These are phyloP conservation scores for Melipona quadrifasciata DNA, from an alignment of 1,140 invertebrate genomes.

Conservation along the genomic window DNA sequence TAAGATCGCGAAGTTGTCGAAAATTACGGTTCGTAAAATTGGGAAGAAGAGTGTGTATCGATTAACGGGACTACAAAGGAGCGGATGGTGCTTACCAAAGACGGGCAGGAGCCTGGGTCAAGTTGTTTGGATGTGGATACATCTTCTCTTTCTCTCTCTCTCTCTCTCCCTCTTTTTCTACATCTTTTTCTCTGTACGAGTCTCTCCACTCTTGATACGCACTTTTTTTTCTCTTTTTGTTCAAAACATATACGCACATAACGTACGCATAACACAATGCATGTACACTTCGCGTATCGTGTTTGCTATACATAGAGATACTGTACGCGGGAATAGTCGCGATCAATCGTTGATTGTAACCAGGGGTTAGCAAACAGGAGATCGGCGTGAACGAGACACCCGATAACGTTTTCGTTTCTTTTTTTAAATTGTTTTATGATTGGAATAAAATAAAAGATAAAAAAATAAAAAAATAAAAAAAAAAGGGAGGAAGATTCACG, in stretches of 20 bases:
- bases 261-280: conserved; percentile 6
- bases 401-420: not conserved
- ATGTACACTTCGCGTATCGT: conserved; percentile 17
- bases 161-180: conserved; percentile 66
- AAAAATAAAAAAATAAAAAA: not conserved
- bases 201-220: conserved; percentile 63
- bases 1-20: conserved; percentile 37
- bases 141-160: conserved; percentile 78
- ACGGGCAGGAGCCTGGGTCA: conserved; percentile 81
- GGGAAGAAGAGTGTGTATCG: conserved; percentile 76
- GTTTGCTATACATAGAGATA: conserved; percentile 33
- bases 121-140: conserved; percentile 82
- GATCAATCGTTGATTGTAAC: not conserved
- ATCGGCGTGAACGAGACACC: not conserved
- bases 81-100: conserved; percentile 82
- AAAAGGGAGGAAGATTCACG: not conserved
- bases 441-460: not conserved
- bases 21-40: conserved; percentile 72
- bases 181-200: conserved; percentile 67
- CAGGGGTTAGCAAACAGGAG: not conserved
- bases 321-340: not conserved
- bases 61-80: conserved; percentile 81
- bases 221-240: conserved; percentile 6
- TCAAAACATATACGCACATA: conserved; percentile 36
- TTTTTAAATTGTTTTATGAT: not conserved